Base-by-base conservation (phyloP, 2,113 vertebrate species). In the Entelurus aequoreus region DNA sequence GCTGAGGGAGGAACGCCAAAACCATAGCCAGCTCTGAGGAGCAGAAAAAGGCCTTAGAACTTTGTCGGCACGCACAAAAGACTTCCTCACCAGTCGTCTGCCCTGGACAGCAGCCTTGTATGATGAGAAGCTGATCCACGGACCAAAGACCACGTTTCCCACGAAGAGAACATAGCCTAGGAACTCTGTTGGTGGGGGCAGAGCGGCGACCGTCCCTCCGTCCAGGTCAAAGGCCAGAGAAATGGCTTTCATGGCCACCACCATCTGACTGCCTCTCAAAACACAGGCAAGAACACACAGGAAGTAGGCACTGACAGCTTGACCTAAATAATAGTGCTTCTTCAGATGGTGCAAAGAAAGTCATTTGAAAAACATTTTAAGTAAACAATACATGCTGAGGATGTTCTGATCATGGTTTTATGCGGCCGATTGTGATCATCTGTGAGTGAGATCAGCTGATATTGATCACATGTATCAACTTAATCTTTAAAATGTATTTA, bases 231-330 rank as follows among this genome's bases (percentile, higher is more conserved):
- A 95, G 60, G 92, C 94, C 85, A 96, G 77, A 58, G 94, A 96
- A 76, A 96, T 93, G 9, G 90, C 93, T 68, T 96, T 96, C 94
- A 96, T 96, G 69, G 94, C 93, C 78, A 96, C 93, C 49, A 96
- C 94, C 92, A 96, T 96, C 88, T 95, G 94, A 56, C 93, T 93
- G 65, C 94, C 94, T 96, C 63, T 59, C 16, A 65, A 5, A 68
- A 59, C 28, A 69, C 8, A 66, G 5, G 48, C 47, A 15, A 54
- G 9, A 47, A 1, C 6, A n/a, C 28, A 50, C 8, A 19, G 37
- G 5, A 11, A 13, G 42, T 19, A 60, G 21, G 21, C 16, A 36
- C 6, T 60, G 28, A 15, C 28, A 28, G 28, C 28, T 28, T 28
- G 28, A 28, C 28, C 28, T 28, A 1, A 3, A 28, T 28, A 28